A percentile compares a stretch with the other conserved stretches of the same genome.
phyloP scores from a whole-genome alignment of 2,888 invertebrate species.

The Zygothrica quintamaculata region DNA sequence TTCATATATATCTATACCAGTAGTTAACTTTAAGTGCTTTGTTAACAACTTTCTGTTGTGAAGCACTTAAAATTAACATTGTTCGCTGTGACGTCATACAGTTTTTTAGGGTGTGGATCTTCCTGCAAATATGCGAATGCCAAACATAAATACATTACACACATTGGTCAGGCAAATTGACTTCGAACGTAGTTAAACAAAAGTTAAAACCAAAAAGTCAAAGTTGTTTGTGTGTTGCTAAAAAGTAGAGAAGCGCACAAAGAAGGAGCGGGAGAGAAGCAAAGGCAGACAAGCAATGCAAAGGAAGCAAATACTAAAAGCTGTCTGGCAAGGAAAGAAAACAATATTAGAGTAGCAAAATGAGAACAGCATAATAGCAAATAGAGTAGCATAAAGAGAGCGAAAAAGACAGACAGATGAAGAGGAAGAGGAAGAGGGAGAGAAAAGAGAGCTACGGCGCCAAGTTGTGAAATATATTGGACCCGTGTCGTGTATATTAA shows the following conservation, averaged over 20 bases:
- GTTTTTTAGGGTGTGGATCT: constrained; percentile 9
- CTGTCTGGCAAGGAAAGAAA: too few relatives aligned
- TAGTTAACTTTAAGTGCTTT: too few relatives aligned
- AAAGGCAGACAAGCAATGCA: too few relatives aligned
- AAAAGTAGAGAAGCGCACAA: background rate
- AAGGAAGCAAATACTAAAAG: too few relatives aligned
- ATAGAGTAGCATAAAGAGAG: constrained; percentile 2
- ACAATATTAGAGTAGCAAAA: too few relatives aligned
- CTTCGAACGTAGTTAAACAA: constrained; percentile 16
- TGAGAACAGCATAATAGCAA: too few relatives aligned
- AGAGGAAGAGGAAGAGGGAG: background rate
- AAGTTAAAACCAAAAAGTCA: constrained; percentile 34
- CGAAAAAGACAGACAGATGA: background rate
- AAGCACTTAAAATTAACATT: too few relatives aligned
- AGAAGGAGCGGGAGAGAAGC: background rate
- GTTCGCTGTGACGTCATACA: constrained; percentile 18
- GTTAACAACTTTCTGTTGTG: too few relatives aligned
- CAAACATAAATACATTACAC: constrained; percentile 37
- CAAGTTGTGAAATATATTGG: constrained; percentile 59
- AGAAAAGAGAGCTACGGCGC: constrained; percentile 10
- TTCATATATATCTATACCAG: too few relatives aligned
- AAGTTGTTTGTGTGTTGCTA: constrained; percentile 30
- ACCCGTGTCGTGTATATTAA: constrained; percentile 63
- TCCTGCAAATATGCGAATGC: constrained; percentile 33
- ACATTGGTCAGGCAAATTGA: constrained; percentile 24